phyloP scores from a whole-genome alignment of 2,113 vertebrate species.

The Catharus bicknelli region DNA sequence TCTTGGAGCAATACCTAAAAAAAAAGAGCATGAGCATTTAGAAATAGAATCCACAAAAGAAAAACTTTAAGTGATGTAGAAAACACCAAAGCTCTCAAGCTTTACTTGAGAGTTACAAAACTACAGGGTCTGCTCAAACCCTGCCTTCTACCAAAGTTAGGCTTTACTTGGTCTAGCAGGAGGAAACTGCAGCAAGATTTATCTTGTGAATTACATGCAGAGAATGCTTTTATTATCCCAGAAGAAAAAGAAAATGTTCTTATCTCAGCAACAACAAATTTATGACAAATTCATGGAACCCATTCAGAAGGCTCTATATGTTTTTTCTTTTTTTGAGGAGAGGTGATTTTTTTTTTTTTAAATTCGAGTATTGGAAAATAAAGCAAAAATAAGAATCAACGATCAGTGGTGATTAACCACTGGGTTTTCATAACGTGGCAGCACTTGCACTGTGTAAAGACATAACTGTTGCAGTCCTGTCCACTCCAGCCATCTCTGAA shows the following conservation, averaged over 20 bases:
- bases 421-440: background rate
- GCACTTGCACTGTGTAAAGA: background rate
- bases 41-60: background rate
- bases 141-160: rapidly evolving
- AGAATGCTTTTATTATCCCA: background rate
- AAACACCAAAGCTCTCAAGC: background rate
- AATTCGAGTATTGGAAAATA: background rate
- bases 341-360: background rate
- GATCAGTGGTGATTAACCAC: background rate
- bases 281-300: background rate
- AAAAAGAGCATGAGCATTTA: background rate
- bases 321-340: background rate
- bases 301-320: background rate
- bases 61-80: background rate
- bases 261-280: background rate
- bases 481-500: background rate
- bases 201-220: background rate
- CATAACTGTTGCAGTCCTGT: background rate
- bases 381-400: background rate
- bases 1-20: background rate
- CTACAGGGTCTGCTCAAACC: background rate
- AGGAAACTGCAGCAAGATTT: background rate
- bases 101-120: background rate
- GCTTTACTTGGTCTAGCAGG: background rate
- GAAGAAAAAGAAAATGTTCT: background rate